Base-by-base conservation (phyloP, 2,113 vertebrate species). In the Gobiocypris rarus region DNA sequence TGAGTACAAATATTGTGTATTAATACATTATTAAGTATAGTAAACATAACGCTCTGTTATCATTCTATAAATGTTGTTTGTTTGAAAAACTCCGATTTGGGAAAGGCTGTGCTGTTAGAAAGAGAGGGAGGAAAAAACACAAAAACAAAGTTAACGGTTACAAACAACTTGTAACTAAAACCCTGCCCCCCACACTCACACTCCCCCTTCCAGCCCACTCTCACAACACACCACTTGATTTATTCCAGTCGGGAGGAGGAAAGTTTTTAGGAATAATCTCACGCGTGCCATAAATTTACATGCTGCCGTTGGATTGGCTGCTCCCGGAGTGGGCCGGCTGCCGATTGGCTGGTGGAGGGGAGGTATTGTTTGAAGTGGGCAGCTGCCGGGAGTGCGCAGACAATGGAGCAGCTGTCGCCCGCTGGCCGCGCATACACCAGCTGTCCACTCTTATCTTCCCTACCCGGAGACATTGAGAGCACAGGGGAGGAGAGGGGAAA, bases 381-480 rank as follows among this genome's bases (percentile, higher is more conserved):
- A 95, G 94, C 94, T 95, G 94, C 94, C 94, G 96, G 95, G 95
- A 96, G 96, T 94, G 95, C 91, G 92, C 92, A 97, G 95, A 99
- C 98, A 98, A 99, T 99, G 93, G 96, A 95, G 97, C 98, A 99
- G 98, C 98, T 99, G 98, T 98, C 97, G 93, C 91, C 95, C 96
- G 95, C 96, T 97, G 96, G 96, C 96, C 95, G 95, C 95, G 96
- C 96, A 96, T 96, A 97, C 94, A 95, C 98, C 98, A 99, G 97
- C 98, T 99, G 98, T 98, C 98, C 96, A 97, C 96, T 96, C 97
- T 98, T 98, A 98, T 99, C 97, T 96, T 92, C 93, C 95, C 96
- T 95, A 96, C 96, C 96, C 93, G 95, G 95, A 95, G 96, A 97
- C 96, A 97, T 96, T 95, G 96, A 96, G 96, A 93, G 95, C 93